phyloP scores from a whole-genome alignment of 1,140 invertebrate genomes.

The Caenorhabditis latens region DNA sequence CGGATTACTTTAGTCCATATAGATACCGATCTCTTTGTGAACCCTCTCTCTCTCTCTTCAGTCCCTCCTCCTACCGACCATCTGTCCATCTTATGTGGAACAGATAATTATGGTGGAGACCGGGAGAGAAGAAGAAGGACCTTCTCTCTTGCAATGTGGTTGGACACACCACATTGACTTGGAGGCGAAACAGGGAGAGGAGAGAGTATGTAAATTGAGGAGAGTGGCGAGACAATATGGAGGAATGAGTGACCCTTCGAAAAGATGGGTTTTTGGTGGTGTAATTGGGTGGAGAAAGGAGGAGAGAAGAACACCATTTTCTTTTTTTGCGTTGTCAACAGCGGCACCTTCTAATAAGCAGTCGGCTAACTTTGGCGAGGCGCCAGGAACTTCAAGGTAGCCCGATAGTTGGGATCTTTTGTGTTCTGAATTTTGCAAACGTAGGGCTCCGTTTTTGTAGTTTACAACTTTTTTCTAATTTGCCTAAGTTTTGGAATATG shows the following conservation, averaged over 20 bases:
- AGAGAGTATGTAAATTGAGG: slow-evolving; percentile 4
- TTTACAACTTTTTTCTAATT: too few relatives aligned
- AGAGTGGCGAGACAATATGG: slow-evolving; percentile 30
- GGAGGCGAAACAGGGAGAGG: too few relatives aligned
- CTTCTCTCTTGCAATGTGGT: slow-evolving; percentile 39
- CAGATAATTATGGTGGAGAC: slow-evolving; percentile 54
- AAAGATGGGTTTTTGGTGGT: slow-evolving; percentile 41
- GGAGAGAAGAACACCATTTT: background rate
- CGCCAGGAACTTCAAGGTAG: too few relatives aligned
- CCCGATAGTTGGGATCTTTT: too few relatives aligned
- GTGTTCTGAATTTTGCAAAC: too few relatives aligned
- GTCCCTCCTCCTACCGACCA: slow-evolving; percentile 14
- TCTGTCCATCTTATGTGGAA: slow-evolving; percentile 49
- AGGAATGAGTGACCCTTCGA: slow-evolving; percentile 25
- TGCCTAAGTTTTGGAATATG: too few relatives aligned
- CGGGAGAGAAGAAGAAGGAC: background rate
- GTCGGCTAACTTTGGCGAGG: too few relatives aligned
- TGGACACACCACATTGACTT: slow-evolving; percentile 54
- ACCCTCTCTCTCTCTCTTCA: background rate
- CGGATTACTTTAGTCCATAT: slow-evolving; percentile 53
- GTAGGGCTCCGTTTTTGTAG: too few relatives aligned
- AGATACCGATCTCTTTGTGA: slow-evolving; percentile 29
- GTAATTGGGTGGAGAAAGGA: slow-evolving; percentile 42
- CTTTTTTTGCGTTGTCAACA: background rate
- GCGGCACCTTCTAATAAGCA: too few relatives aligned